phyloP scores from a whole-genome alignment of 2,797 vertebrate species.

The Geotrypetes seraphini region DNA sequence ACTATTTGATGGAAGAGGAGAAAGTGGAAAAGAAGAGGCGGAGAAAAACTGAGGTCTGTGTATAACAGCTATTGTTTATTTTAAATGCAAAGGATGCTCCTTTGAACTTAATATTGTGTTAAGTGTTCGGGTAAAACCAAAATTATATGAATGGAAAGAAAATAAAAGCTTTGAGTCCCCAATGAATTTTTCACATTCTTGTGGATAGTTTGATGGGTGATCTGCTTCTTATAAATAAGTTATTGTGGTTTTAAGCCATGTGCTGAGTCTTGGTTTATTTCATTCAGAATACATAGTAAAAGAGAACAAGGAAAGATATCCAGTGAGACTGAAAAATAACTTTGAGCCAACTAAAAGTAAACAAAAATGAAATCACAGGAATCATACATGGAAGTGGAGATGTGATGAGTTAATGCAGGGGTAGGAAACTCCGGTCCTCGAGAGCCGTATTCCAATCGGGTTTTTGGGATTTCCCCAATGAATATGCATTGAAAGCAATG shows the following conservation, averaged over 20 bases:
- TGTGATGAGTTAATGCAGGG: no score
- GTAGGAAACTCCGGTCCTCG: no score
- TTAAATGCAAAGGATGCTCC: constrained; percentile 47
- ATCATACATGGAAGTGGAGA: no score
- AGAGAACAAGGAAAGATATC: no score
- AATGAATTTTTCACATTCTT: constrained; percentile 68
- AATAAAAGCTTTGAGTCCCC: constrained; percentile 59
- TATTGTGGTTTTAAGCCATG: constrained; percentile 50
- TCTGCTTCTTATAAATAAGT: constrained; percentile 59
- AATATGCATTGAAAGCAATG: no score
- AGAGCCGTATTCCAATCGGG: no score
- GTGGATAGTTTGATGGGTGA: constrained; percentile 62
- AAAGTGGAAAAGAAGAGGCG: constrained; percentile 28
- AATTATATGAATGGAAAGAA: constrained; percentile 77
- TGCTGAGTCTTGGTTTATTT: constrained; percentile 52
- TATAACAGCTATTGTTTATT: constrained; percentile 44
- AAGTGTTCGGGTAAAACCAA: constrained; percentile 71
- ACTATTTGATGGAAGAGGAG: constrained; percentile 18
- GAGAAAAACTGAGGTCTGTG: constrained; percentile 41
- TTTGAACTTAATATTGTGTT: constrained; percentile 63
- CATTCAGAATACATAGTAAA: constrained; percentile 39
- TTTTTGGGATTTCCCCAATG: no score
- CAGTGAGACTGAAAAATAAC: no score
- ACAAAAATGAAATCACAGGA: no score
- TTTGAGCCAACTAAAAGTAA: no score